Conservation (phyloP, 2,113 vertebrate species). For the Pelvicachromis taeniatus region DNA sequence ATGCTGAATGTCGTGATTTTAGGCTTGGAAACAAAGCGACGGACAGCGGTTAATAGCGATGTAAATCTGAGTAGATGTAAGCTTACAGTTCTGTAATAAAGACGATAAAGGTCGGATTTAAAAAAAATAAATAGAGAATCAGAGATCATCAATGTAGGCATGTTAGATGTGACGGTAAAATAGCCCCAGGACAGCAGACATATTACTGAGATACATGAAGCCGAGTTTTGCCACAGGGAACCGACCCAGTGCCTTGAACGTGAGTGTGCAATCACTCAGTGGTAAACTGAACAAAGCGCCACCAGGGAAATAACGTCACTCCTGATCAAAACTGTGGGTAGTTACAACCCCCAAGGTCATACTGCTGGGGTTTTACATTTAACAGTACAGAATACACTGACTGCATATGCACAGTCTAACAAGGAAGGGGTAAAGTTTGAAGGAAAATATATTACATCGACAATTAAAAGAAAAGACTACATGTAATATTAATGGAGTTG, state of each 20-base stretch:
- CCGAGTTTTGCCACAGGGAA: constrained; percentile 30
- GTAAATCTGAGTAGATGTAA: background rate
- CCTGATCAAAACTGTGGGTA: background rate
- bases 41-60: background rate
- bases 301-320: constrained; percentile 8
- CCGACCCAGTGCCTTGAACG: constrained; percentile 33
- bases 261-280: constrained; percentile 21
- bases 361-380: background rate
- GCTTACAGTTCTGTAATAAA: background rate
- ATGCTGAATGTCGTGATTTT: constrained; percentile 26
- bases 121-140: background rate
- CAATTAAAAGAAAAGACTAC: background rate
- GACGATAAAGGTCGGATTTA: background rate
- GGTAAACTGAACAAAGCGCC: constrained; percentile 28
- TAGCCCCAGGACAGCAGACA: constrained; percentile 24
- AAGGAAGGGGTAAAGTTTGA: background rate
- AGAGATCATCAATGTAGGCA: background rate
- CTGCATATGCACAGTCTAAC: background rate
- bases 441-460: background rate
- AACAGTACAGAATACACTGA: background rate
- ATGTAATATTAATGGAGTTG: background rate
- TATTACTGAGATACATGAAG: constrained; percentile 25
- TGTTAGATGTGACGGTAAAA: background rate
- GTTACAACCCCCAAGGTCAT: background rate
- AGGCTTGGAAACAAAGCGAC: constrained; percentile 17